Evolutionary conservation across 2,888 invertebrate genomes (phyloP), one percentile per base, ranked within the genome.

Genomic region (Crematogaster levior): DNA sequence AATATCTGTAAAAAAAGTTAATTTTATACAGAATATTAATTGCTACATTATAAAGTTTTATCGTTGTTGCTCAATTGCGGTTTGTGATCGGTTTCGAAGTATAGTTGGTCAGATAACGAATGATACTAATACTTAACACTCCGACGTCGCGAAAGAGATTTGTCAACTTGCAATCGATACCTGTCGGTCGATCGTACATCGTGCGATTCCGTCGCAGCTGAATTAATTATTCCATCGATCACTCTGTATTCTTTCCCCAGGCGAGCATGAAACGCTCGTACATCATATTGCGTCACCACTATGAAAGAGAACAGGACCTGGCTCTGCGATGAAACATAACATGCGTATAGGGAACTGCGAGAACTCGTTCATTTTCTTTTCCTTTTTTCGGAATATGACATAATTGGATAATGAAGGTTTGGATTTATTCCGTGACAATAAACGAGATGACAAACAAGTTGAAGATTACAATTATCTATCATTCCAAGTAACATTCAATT

Each of bases 141-240:
- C 70, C 21, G 21, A 40, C 30, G 18, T 43, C 56, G 24, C 48
- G 34, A 70, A 56, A 68, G 77, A 79, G 56, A 79, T 79, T 79
- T 79, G 77, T 79, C 77, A 79, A 43, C 18, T 56, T 53, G 40
- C 40, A 56, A 56, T 70, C 77, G 70, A 79, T 79, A 79, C 56
- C 70, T 70, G 77, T 79, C 77, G 70, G 21, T 70, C 70, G 70
- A 79, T 79, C 56, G 70, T 70, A 70, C 70, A 56, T 68, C 68
- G 70, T 40, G 30, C 30, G 77, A 79, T 79, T 79, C 51, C 77
- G 34, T 56, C 70, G 70, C 68, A 40, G 68, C 70, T 70, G 77
- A 79, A 79, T 79, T 79, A 79, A 79, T 79, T 79, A 79, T 79
- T 70, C 53, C 70, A 79, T 79, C 77, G 77, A 79, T 79, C 77